Percentiles rank a stretch among this genome's conserved stretches.
phyloP scores from a whole-genome alignment of 2,888 invertebrate genomes.

The Pollenia griseotomentosa region DNA sequence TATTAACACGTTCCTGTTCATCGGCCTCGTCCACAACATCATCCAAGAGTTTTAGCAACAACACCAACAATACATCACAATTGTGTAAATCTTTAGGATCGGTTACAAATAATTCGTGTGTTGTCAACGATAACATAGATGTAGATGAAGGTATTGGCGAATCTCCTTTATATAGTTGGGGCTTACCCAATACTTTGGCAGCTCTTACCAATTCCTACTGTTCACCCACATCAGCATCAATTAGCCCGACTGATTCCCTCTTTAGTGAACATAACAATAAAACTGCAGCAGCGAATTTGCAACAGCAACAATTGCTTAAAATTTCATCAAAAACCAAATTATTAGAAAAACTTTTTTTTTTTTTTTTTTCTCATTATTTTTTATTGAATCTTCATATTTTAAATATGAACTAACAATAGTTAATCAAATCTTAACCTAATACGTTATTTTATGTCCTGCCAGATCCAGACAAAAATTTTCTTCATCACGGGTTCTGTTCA shows the following conservation, averaged over 20 bases:
- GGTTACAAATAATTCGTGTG: slow-evolving; percentile 62
- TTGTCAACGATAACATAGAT: slow-evolving; percentile 86
- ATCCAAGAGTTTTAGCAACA: slow-evolving; percentile 61
- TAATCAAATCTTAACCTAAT: no score
- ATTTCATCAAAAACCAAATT: slow-evolving; percentile 50
- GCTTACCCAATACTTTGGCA: slow-evolving; percentile 85
- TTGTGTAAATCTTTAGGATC: slow-evolving; percentile 83
- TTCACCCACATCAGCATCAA: slow-evolving; percentile 84
- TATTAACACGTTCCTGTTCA: slow-evolving; percentile 86
- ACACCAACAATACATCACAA: slow-evolving; percentile 26
- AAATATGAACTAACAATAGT: no score
- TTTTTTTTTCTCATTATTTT: no score
- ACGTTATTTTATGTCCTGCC: no score
- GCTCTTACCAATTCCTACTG: slow-evolving; percentile 85
- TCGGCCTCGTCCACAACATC: slow-evolving; percentile 87
- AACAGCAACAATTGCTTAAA: slow-evolving; percentile 59
- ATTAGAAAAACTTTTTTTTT: no score
- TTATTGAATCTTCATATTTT: no score
- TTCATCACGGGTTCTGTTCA: no score
- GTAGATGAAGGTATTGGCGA: slow-evolving; percentile 94
- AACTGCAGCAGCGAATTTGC: slow-evolving; percentile 13
- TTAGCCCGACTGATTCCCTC: slow-evolving; percentile 88
- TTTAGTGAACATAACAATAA: slow-evolving; percentile 81
- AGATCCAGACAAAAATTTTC: no score
- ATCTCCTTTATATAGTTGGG: slow-evolving; percentile 92